A percentile compares a stretch with the other conserved stretches of the same genome.
Conservation (phyloP, 2,888 invertebrate species). For the Phrixothrix hirtus region DNA sequence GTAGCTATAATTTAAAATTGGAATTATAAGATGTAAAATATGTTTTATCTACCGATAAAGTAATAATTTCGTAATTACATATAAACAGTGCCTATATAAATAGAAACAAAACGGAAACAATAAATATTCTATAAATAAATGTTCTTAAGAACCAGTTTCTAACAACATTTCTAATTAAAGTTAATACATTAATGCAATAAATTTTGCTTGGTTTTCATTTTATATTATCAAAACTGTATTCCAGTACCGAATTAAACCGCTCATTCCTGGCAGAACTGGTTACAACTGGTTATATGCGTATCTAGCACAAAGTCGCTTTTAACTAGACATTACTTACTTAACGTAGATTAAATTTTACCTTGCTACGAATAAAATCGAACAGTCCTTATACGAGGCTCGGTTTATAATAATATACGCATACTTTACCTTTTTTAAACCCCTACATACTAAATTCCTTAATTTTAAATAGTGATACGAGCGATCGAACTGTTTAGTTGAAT, state of each 20-base stretch:
- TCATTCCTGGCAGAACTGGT: constrained; percentile 54
- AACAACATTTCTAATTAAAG: not conserved
- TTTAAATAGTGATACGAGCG: too few species aligned
- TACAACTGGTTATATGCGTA: constrained; percentile 50
- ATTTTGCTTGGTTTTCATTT: constrained; percentile 9
- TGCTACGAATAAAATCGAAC: constrained; percentile 20
- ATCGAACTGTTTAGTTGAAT: too few species aligned
- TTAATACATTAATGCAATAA: not conserved
- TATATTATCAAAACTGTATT: constrained; percentile 40
- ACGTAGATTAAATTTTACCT: constrained; percentile 25
- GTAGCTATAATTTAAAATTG: too few species aligned
- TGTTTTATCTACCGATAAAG: too few species aligned
- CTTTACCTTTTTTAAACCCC: too few species aligned
- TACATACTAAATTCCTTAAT: too few species aligned
- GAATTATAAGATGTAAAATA: too few species aligned
- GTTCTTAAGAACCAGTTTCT: not conserved
- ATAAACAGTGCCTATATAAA: constrained; percentile 8
- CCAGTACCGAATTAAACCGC: constrained; percentile 53
- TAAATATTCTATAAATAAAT: constrained; percentile 13
- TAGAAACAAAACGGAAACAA: constrained; percentile 5
- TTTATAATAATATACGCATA: too few species aligned
- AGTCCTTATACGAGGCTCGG: too few species aligned
- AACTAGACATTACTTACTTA: constrained; percentile 42
- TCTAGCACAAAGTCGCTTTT: constrained; percentile 46
- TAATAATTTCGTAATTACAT: not conserved